Conservation (phyloP, 2,888 invertebrate genomes). For the Seira sanloemensis region DNA sequence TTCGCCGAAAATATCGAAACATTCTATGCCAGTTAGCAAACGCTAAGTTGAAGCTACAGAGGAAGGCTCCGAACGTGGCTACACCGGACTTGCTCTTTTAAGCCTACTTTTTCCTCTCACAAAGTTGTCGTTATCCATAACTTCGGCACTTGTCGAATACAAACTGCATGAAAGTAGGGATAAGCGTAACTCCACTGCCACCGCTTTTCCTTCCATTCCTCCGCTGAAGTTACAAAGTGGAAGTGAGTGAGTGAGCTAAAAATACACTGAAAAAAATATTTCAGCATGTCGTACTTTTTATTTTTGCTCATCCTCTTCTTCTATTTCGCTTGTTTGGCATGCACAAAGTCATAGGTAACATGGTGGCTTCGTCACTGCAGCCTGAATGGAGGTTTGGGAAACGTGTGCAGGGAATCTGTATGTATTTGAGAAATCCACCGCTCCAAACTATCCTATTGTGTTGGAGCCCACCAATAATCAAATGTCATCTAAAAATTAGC, state of each 20-base stretch:
- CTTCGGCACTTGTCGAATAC: constrained; percentile 65
- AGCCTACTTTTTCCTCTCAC: constrained; percentile 49
- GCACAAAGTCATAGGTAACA: too few species aligned
- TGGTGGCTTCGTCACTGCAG: too few species aligned
- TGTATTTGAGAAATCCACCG: too few species aligned
- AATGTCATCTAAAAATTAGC: too few species aligned
- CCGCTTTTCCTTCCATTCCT: background rate
- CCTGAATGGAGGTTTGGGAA: too few species aligned
- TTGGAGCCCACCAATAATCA: too few species aligned
- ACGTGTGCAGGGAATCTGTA: too few species aligned
- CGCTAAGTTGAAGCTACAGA: background rate
- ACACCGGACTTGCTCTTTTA: background rate
- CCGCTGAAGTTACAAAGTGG: background rate
- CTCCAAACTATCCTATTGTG: too few species aligned
- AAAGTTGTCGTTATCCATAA: constrained; percentile 61
- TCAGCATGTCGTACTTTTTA: too few species aligned
- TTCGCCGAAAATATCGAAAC: background rate
- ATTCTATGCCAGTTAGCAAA: background rate
- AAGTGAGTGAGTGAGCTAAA: constrained; percentile 56
- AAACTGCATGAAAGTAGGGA: too few species aligned
- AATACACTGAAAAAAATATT: constrained; percentile 59
- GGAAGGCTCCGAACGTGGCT: background rate
- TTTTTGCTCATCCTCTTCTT: too few species aligned
- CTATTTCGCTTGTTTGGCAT: constrained; percentile 5
- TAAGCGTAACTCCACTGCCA: constrained; percentile 6